A percentile compares a stretch with the other conserved stretches of the same genome.
These are phyloP conservation scores for Mixornis gularis DNA, from an alignment of 2,113 vertebrate species.

Conservation along the genomic window DNA sequence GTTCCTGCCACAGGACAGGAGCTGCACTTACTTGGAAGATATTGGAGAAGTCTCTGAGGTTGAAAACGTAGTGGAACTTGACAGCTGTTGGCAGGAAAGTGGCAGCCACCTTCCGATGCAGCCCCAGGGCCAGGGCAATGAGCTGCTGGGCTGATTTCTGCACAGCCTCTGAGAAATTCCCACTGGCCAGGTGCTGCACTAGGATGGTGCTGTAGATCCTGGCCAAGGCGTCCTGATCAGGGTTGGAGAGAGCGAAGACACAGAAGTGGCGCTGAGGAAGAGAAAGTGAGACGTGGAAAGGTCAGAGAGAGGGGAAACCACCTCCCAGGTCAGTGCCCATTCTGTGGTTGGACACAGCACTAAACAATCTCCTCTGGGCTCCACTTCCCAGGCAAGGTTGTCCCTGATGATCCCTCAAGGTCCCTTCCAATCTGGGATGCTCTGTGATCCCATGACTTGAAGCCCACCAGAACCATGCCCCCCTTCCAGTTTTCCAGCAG, in stretches of 20 bases:
- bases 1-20: neutral
- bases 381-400: neutral
- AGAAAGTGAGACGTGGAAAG: neutral
- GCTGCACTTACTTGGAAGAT: slow-evolving; percentile 87
- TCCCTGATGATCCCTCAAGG: accelerated
- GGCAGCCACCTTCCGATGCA: slow-evolving; percentile 82
- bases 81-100: slow-evolving; percentile 88
- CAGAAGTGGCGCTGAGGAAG: slow-evolving; percentile 88
- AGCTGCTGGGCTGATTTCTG: slow-evolving; percentile 77
- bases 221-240: slow-evolving; percentile 80
- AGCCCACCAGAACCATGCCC: neutral
- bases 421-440: neutral
- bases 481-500: neutral
- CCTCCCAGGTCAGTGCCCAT: neutral
- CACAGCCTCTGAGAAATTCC: slow-evolving; percentile 71
- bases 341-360: neutral
- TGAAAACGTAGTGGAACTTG: slow-evolving; percentile 97
- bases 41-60: slow-evolving; percentile 91
- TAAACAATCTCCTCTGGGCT: neutral
- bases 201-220: slow-evolving; percentile 92
- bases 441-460: neutral
- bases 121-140: slow-evolving; percentile 77
- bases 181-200: slow-evolving; percentile 75
- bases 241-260: slow-evolving; percentile 85
- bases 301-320: neutral